Evolutionary conservation across 1,140 invertebrate species (phyloP).

Genomic region (Drosophila lacertosa): DNA sequence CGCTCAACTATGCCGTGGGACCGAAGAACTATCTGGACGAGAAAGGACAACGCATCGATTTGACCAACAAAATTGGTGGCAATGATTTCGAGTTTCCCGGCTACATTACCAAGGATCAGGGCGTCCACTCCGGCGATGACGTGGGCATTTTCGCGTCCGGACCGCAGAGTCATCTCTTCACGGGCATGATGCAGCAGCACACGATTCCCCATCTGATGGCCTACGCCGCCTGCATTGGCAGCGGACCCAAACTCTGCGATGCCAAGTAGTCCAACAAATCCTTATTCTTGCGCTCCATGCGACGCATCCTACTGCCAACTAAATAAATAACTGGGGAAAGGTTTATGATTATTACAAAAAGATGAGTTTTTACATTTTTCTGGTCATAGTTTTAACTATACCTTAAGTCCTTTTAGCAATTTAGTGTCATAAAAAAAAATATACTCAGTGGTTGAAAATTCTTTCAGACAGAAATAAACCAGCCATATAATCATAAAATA

Average conservation of each 20-base stretch:
- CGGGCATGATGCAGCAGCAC: constrained; percentile 90
- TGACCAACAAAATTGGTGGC: constrained; percentile 41
- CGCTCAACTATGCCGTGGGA: constrained; percentile 91
- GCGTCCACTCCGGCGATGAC: constrained; percentile 89
- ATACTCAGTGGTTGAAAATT: too few species aligned
- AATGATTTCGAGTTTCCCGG: constrained; percentile 84
- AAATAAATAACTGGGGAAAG: too few species aligned
- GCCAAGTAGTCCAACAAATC: constrained; percentile 1
- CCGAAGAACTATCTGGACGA: constrained; percentile 85
- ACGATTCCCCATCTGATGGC: constrained; percentile 90
- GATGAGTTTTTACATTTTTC: too few species aligned
- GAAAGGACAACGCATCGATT: constrained; percentile 54
- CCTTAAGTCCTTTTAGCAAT: background rate
- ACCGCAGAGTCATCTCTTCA: constrained; percentile 89
- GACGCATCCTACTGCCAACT: too few species aligned
- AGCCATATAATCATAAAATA: too few species aligned
- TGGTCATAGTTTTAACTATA: too few species aligned
- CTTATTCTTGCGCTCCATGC: too few species aligned
- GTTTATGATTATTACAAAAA: too few species aligned
- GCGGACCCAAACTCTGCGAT: constrained; percentile 68
- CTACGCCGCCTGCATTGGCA: constrained; percentile 86
- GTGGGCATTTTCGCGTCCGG: constrained; percentile 87
- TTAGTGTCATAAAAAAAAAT: background rate
- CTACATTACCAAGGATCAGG: constrained; percentile 75
- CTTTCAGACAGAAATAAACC: too few species aligned